Evolutionary conservation across 2,797 vertebrate species (phyloP), one percentile per base, ranked within the genome.

Genomic region (Toxotes lorentzi): DNA sequence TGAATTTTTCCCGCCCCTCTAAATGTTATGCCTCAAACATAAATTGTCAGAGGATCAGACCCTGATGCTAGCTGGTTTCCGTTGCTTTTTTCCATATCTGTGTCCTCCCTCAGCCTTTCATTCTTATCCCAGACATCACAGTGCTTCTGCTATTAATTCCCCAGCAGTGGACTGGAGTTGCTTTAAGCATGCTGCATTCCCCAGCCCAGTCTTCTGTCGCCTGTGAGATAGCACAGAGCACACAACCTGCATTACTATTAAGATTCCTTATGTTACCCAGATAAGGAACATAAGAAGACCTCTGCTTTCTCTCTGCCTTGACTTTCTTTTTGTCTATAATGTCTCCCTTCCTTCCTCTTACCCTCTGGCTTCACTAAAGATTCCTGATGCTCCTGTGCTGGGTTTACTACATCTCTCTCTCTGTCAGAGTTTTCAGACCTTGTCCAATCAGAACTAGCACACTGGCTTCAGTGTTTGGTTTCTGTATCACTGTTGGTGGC

Each of bases 171-270:
- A 87, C 59, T 60, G 87, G 73, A 82, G 80, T 73, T 81, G 50
- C 83, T 82, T 79, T 67, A 77, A 78, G 76, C 76, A 77, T 62
- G 50, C 85, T 66, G 69, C 79, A 84, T 87, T 91, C 89, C 85
- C 82, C 78, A 19, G 72, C 56, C 70, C 35, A 41, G 69, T 85
- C 82, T 75, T 81, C 88, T 91, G 88, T 91, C 58, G 79, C 71
- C 82, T 82, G 76, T 90, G 89, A 92, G 86, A 93, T 85, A 89
- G 88, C 51, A 2, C 85, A 86, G 88, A 91, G 85, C 76, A 83
- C 77, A 81, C 73, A 90, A 92, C 82, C 81, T 87, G 79, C 80
- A 74, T 82, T 65, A 62, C 79, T 83, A 83, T 89, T 90, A 88
- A 88, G 83, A 91, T 84, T 91, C 84, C 83, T 93, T 70, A 84